Evolutionary conservation across 2,113 vertebrate genomes (phyloP).

Genomic region (mouse (Mus musculus)): DNA sequence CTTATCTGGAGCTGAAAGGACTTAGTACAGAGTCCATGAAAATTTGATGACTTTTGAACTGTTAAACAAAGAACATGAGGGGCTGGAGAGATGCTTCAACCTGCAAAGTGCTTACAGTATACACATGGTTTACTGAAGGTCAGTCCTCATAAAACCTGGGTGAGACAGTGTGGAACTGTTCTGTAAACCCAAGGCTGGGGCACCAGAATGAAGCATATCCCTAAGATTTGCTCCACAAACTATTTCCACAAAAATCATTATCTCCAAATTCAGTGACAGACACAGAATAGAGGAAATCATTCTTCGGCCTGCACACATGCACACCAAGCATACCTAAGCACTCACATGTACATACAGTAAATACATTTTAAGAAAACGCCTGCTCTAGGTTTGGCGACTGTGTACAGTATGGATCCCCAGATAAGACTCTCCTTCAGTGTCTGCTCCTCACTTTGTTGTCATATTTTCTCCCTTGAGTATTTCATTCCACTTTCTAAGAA

Average conservation of each 20-base stretch:
- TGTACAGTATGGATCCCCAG: too few relatives aligned
- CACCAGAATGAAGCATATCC: background rate
- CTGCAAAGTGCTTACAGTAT: background rate
- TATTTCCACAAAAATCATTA: background rate
- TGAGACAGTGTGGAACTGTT: background rate
- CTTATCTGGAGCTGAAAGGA: background rate
- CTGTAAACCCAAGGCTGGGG: background rate
- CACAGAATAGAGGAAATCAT: background rate
- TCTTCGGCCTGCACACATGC: background rate
- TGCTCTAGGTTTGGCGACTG: too few relatives aligned
- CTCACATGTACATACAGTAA: background rate
- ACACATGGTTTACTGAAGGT: fast-evolving
- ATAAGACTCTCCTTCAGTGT: too few relatives aligned
- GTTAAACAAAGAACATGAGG: background rate
- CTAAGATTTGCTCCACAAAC: background rate
- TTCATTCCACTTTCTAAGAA: too few relatives aligned
- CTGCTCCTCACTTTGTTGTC: too few relatives aligned
- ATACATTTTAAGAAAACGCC: background rate
- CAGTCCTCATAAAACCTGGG: background rate
- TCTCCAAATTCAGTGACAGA: background rate
- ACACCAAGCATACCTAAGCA: background rate
- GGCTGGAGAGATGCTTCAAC: background rate
- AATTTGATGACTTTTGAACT: slow-evolving; percentile 10
- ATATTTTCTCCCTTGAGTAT: too few relatives aligned
- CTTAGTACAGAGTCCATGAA: background rate